Evolutionary conservation across 2,888 invertebrate species (phyloP).

Genomic region (Ectropis crepuscularia): DNA sequence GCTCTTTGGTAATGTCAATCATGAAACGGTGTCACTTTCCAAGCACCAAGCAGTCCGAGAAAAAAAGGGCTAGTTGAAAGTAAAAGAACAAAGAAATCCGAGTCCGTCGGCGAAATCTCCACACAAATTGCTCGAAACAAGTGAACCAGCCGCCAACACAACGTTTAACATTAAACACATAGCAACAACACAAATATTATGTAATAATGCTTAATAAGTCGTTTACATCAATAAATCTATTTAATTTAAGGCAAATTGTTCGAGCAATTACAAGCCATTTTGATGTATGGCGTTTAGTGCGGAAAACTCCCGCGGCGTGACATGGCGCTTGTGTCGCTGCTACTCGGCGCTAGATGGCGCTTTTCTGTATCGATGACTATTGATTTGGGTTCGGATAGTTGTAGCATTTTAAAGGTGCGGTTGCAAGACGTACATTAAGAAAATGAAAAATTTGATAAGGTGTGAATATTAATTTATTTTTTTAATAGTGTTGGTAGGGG

Average conservation of each 20-base stretch:
- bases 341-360: constrained; percentile 76
- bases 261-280: constrained; percentile 65
- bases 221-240: constrained; percentile 74
- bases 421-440: background rate
- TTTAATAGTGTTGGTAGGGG: no score
- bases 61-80: no score
- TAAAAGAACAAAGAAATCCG: background rate
- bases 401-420: constrained; percentile 18
- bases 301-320: constrained; percentile 55
- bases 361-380: constrained; percentile 40
- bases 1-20: no score
- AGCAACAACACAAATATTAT: constrained; percentile 35
- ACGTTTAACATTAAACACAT: constrained; percentile 46
- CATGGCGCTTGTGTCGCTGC: constrained; percentile 56
- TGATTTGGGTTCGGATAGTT: constrained; percentile 45
- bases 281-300: constrained; percentile 62
- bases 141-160: constrained; percentile 34
- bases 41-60: no score
- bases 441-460: no score
- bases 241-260: constrained; percentile 74
- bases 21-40: no score
- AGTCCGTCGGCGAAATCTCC: constrained; percentile 1
- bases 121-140: constrained; percentile 13
- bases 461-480: no score
- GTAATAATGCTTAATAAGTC: constrained; percentile 47